phyloP scores from a whole-genome alignment of 2,113 vertebrate genomes.

The Empidonax alnorum region DNA sequence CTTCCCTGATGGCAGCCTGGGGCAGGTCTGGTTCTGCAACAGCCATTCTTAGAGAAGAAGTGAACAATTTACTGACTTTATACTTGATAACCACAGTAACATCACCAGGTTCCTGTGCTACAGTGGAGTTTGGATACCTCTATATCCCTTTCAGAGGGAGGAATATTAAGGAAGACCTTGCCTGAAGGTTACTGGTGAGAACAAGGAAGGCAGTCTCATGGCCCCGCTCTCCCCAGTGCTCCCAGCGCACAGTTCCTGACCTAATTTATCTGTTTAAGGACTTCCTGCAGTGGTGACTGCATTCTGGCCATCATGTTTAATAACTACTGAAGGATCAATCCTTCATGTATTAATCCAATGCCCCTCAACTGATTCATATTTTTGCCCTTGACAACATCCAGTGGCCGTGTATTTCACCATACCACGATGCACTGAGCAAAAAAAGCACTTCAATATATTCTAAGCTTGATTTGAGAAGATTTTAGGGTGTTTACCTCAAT shows the following conservation, averaged over 20 bases:
- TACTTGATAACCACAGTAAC: background rate
- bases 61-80: background rate
- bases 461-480: background rate
- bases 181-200: background rate
- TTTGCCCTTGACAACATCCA: background rate
- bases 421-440: background rate
- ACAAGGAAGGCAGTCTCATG: background rate
- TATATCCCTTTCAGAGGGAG: background rate
- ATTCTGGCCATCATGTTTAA: background rate
- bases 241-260: background rate
- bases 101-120: background rate
- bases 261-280: background rate
- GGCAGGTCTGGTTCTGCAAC: background rate
- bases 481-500: background rate
- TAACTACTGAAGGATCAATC: background rate
- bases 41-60: background rate
- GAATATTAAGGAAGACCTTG: background rate
- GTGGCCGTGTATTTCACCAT: background rate
- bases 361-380: background rate
- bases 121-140: background rate
- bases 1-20: background rate
- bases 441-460: background rate
- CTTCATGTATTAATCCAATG: background rate
- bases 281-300: background rate
- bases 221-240: background rate